Evolutionary conservation across 2,888 invertebrate species (phyloP), one percentile per base, ranked within the genome.

Genomic region (Theretra japonica): DNA sequence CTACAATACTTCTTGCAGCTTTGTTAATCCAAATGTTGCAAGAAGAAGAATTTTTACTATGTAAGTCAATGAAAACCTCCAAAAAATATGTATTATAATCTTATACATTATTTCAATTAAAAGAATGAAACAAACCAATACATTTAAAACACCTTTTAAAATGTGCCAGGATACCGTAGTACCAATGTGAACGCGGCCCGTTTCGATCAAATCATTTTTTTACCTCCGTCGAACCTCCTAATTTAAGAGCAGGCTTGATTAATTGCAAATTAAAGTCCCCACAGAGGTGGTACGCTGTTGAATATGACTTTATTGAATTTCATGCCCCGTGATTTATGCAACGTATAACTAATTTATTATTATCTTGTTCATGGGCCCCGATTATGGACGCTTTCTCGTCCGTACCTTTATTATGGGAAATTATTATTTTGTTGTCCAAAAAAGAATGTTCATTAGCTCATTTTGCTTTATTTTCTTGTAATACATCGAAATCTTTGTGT

Each of bases 261-360:
- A 93, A 93, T 93, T 93, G 93, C 92, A 92, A 91, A 93, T 94
- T 94, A 93, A 94, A 91, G 89, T 90, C 88, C 84, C 85, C 88
- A 81, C 86, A 88, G 84, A 85, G 90, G 91, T 88, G 91, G 92
- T 90, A 83, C 88, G 78, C 82, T 82, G 85, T 87, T 86, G 85
- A 84, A 86, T 93, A 93, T 90, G 90, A 93, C 93, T 93, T 94
- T 94, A 94, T 94, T 94, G 93, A 94, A 93, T 94, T 93, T 94
- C 91, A 90, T 89, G 88, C 86, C 75, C 80, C 76, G 83, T 91
- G 92, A 94, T 93, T 93, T 92, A 94, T 93, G 89, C 77, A 79
- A 81, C 80, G 86, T 82, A 89, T 89, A 85, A 86, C 86, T 85
- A 90, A 92, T 92, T 92, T 92, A 92, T 92, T 90, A 87, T 89